Percentiles rank a stretch among this genome's conserved stretches.
phyloP scores from a whole-genome alignment of 2,797 vertebrate genomes.

The Micrastur ruficollis region DNA sequence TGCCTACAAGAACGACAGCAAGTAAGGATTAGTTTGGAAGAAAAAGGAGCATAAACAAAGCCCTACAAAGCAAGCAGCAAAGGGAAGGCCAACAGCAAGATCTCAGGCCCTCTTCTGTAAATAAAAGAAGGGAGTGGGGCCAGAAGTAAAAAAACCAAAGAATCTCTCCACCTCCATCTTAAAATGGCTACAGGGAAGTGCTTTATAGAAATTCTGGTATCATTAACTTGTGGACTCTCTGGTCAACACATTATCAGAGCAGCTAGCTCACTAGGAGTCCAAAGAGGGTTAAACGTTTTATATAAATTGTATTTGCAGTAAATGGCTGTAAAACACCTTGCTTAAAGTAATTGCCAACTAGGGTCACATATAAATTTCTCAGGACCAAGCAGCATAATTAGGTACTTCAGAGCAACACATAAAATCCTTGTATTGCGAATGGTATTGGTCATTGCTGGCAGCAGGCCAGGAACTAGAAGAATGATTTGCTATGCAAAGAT shows the following conservation, averaged over 20 bases:
- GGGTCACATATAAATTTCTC: conserved; percentile 64
- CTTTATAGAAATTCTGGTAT: not conserved
- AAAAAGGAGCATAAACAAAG: not conserved
- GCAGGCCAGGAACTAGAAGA: conserved; percentile 4
- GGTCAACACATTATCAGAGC: not conserved
- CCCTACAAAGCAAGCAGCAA: not conserved
- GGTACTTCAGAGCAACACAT: conserved; percentile 50
- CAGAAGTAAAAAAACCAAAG: not conserved
- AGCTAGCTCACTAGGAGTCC: not conserved
- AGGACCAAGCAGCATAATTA: conserved; percentile 43
- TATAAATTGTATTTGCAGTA: conserved; percentile 51
- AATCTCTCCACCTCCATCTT: not conserved
- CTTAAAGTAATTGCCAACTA: conserved; percentile 48
- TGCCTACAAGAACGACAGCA: not conserved
- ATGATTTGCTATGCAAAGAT: not conserved
- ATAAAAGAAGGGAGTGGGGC: not conserved
- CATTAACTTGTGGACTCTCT: not conserved
- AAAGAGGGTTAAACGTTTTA: conserved; percentile 11
- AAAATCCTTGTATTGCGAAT: conserved; percentile 28
- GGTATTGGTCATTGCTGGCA: conserved; percentile 43
- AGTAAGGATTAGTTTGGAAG: not conserved
- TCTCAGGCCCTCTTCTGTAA: not conserved
- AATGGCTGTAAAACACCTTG: conserved; percentile 55
- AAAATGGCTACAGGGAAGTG: not conserved
- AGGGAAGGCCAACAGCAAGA: not conserved